phyloP scores from a whole-genome alignment of 2,113 vertebrate species.

The Girardinichthys multiradiatus region DNA sequence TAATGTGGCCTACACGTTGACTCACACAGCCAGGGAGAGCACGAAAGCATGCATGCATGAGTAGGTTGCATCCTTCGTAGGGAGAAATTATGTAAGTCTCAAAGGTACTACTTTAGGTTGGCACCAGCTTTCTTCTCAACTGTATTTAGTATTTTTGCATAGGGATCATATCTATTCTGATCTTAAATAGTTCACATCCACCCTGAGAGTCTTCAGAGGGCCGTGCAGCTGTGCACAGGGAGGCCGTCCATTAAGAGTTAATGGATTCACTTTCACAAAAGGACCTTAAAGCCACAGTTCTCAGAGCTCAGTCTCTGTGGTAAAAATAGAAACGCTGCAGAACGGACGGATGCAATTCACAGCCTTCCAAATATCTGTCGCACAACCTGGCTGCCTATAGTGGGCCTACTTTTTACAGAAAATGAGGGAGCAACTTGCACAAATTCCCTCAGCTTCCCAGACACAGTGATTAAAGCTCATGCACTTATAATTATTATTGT shows the following conservation, averaged over 20 bases:
- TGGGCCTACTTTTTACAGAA: constrained; percentile 37
- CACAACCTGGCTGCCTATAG: constrained; percentile 65
- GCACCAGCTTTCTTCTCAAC: constrained; percentile 32
- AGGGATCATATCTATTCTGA: constrained; percentile 37
- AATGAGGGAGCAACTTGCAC: constrained; percentile 30
- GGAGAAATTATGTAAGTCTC: constrained; percentile 48
- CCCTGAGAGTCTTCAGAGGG: constrained; percentile 49
- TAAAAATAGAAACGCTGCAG: constrained; percentile 82
- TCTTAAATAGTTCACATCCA: constrained; percentile 50
- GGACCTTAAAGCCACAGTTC: constrained; percentile 81
- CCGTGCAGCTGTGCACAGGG: constrained; percentile 66
- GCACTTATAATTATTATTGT: constrained; percentile 72
- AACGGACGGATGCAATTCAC: constrained; percentile 78
- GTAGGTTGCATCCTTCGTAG: constrained; percentile 1
- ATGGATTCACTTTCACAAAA: constrained; percentile 81
- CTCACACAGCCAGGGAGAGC: constrained; percentile 1
- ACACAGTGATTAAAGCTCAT: constrained; percentile 70
- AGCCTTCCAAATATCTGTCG: constrained; percentile 77
- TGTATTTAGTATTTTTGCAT: constrained; percentile 38
- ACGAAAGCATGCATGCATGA: constrained; percentile 10
- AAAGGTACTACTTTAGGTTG: constrained; percentile 45
- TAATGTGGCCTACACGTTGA: constrained; percentile 1
- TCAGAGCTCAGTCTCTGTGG: constrained; percentile 66
- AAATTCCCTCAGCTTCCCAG: constrained; percentile 53
- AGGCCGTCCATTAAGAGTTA: constrained; percentile 78